These are phyloP conservation scores for Trematomus bernacchii DNA, from an alignment of 2,797 vertebrate species.

Conservation along the genomic window DNA sequence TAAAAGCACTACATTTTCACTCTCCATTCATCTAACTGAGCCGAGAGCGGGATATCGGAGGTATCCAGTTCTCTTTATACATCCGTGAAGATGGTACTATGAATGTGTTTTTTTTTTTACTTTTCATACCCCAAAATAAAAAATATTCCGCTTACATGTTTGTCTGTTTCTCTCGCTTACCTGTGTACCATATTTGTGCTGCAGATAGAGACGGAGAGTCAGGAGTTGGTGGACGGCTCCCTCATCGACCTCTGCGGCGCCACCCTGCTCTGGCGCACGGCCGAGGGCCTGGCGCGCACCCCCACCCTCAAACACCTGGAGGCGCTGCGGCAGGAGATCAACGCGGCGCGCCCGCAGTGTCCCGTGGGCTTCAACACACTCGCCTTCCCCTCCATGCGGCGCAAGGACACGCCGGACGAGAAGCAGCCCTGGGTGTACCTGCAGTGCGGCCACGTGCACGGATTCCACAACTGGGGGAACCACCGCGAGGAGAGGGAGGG, in stretches of 20 bases:
- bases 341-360: conserved; percentile 96
- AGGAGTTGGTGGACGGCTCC: conserved; percentile 96
- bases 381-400: conserved; percentile 98
- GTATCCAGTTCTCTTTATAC: too few relatives aligned
- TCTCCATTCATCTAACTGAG: too few relatives aligned
- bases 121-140: too few relatives aligned
- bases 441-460: conserved; percentile 96
- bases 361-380: conserved; percentile 99
- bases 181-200: neutral
- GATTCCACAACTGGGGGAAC: conserved; percentile 98
- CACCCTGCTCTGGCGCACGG: conserved; percentile 96
- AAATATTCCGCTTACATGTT: too few relatives aligned
- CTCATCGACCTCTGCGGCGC: conserved; percentile 97
- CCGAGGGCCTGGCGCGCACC: conserved; percentile 94
- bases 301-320: conserved; percentile 98
- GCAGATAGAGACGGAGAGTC: conserved; percentile 94
- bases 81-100: too few relatives aligned
- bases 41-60: too few relatives aligned
- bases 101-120: too few relatives aligned
- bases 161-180: too few relatives aligned
- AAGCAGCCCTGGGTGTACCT: conserved; percentile 99
- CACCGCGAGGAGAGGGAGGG: conserved; percentile 83
- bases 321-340: conserved; percentile 98
- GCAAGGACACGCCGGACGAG: conserved; percentile 96
- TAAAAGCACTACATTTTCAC: too few relatives aligned